Conservation (phyloP, 2,113 vertebrate species). For the Eclectus roratus region DNA sequence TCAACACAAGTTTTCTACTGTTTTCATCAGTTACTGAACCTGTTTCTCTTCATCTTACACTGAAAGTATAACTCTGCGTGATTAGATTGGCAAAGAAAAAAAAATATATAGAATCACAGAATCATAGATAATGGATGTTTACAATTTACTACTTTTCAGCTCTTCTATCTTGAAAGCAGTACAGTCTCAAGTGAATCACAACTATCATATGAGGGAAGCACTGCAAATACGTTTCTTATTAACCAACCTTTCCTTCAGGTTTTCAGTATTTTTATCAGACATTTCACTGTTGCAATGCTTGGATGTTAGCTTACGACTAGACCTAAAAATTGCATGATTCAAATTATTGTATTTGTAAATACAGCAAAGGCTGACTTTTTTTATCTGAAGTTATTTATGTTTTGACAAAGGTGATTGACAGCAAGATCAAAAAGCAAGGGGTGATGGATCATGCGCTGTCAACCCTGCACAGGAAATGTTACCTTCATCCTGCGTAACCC, state of each 20-base stretch:
- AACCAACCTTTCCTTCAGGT: not conserved
- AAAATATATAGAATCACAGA: too few relatives aligned
- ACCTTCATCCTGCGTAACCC: not conserved
- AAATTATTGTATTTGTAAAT: not conserved
- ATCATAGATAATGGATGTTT: not conserved
- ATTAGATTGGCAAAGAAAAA: not conserved
- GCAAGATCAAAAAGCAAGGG: not conserved
- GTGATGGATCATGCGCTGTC: not conserved
- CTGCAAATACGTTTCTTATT: conserved; percentile 20
- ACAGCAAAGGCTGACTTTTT: not conserved
- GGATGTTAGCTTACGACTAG: not conserved
- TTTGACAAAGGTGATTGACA: not conserved
- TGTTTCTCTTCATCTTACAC: not conserved
- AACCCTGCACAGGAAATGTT: not conserved
- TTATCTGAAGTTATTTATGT: not conserved
- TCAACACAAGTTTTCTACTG: not conserved
- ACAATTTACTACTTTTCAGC: not conserved
- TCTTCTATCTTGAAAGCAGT: not conserved
- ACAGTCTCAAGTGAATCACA: not conserved
- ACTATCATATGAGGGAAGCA: not conserved
- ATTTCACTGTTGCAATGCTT: not conserved
- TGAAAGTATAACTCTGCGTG: not conserved
- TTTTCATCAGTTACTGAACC: not conserved
- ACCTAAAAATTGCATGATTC: not conserved
- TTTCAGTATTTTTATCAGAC: not conserved